These are phyloP conservation scores for Eupithecia insigniata DNA, from an alignment of 2,888 invertebrate genomes.

Conservation along the genomic window DNA sequence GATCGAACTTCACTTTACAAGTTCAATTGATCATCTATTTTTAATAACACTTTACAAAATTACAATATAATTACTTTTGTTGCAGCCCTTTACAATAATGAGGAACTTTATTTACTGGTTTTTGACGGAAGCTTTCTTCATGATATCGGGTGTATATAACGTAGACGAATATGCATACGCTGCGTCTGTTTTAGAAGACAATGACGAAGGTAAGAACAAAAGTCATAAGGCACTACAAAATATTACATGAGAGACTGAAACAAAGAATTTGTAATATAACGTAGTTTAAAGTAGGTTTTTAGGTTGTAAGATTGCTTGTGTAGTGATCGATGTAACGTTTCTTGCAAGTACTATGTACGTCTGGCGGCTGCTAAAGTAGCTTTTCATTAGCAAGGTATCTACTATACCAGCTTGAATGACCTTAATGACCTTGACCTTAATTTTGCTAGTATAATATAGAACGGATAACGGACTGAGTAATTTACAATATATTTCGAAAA, in stretches of 20 bases:
- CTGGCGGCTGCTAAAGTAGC: constrained; percentile 35
- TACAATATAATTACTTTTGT: constrained; percentile 2
- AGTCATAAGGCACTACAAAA: background rate
- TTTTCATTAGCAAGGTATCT: constrained; percentile 29
- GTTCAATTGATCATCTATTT: too few species aligned
- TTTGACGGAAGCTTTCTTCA: constrained; percentile 62
- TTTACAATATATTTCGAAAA: background rate
- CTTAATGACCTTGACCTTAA: background rate
- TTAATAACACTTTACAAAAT: too few species aligned
- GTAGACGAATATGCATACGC: constrained; percentile 59
- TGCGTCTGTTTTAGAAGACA: constrained; percentile 48
- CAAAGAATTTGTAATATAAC: background rate
- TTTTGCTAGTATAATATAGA: background rate
- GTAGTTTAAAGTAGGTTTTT: background rate
- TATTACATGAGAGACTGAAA: background rate
- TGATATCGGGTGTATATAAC: constrained; percentile 61
- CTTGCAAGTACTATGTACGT: background rate
- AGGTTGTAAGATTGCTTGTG: background rate
- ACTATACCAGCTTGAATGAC: constrained; percentile 4
- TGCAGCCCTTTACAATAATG: constrained; percentile 68
- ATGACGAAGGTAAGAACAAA: constrained; percentile 32
- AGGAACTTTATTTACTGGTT: constrained; percentile 69
- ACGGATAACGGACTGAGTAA: background rate
- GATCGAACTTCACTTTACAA: too few species aligned
- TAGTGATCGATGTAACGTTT: constrained; percentile 5